Conservation (phyloP, 2,888 invertebrate species). For the Mystacides longicornis region DNA sequence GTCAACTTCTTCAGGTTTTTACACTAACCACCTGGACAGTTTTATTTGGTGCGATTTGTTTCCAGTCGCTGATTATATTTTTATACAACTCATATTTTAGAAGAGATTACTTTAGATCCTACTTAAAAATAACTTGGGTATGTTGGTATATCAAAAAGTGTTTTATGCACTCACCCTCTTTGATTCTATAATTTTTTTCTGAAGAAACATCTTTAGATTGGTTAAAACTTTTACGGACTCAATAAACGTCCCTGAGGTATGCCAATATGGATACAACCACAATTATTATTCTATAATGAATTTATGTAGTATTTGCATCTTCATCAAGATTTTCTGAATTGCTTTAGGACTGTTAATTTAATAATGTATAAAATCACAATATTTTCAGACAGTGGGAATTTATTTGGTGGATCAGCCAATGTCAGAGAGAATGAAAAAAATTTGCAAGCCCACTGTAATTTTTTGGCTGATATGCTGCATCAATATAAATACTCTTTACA, state of each 20-base stretch:
- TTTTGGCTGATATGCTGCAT: constrained; percentile 11
- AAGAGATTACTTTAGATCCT: neutral
- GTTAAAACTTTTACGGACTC: too few relatives aligned
- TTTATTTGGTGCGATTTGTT: neutral
- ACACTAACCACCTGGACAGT: constrained; percentile 3
- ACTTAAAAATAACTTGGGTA: constrained; percentile 10
- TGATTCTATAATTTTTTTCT: too few relatives aligned
- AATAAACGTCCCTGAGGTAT: too few relatives aligned
- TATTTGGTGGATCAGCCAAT: neutral
- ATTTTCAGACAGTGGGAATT: constrained; percentile 1
- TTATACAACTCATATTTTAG: constrained; percentile 4
- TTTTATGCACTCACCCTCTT: too few relatives aligned
- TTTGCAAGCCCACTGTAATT: neutral
- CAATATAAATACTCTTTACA: constrained; percentile 9
- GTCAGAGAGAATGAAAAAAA: neutral
- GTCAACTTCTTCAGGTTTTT: constrained; percentile 4
- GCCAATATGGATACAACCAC: too few relatives aligned
- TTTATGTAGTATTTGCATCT: too few relatives aligned
- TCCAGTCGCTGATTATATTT: constrained; percentile 5
- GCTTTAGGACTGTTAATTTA: too few relatives aligned
- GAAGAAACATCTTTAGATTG: too few relatives aligned
- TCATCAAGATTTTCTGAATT: too few relatives aligned
- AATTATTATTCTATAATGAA: too few relatives aligned
- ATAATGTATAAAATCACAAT: neutral
- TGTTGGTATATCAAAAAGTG: too few relatives aligned